A percentile compares a stretch with the other conserved stretches of the same genome.
Evolutionary conservation across 2,797 vertebrate species (phyloP).

Genomic region (Emydoidea blandingii): DNA sequence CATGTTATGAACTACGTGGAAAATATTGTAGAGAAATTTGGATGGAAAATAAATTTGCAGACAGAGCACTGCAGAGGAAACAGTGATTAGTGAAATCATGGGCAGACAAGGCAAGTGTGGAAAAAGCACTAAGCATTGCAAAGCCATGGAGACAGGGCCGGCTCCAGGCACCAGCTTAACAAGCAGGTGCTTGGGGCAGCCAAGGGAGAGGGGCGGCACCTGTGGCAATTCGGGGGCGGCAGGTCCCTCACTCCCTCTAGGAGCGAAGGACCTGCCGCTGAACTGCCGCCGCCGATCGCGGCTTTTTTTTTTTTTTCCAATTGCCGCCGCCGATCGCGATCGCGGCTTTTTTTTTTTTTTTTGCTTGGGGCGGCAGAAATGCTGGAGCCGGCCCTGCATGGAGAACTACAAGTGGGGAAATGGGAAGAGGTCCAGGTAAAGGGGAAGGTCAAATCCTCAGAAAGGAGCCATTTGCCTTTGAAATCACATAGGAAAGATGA

Average conservation of each 20-base stretch:
- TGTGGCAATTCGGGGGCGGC: no score
- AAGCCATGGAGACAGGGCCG: neutral
- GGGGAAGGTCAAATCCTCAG: fast-evolving
- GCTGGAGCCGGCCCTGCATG: no score
- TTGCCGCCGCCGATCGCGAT: no score
- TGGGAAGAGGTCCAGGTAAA: neutral
- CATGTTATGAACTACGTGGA: neutral
- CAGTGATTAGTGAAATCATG: neutral
- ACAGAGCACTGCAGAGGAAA: neutral
- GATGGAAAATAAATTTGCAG: neutral
- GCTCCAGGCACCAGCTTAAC: no score
- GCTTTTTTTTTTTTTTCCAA: no score
- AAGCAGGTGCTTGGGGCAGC: no score
- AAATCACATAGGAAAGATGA: neutral
- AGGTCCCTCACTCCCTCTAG: no score
- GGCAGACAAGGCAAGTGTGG: neutral
- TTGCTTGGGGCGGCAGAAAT: no score
- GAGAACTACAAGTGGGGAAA: neutral
- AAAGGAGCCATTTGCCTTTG: neutral
- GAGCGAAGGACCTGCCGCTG: no score
- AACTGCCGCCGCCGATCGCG: no score
- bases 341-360: no score
- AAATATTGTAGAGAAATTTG: neutral
- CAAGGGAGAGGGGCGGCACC: no score
- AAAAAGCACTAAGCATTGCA: neutral